These are phyloP conservation scores for Myzus persicae DNA, from an alignment of 1,140 invertebrate genomes.

Conservation along the genomic window DNA sequence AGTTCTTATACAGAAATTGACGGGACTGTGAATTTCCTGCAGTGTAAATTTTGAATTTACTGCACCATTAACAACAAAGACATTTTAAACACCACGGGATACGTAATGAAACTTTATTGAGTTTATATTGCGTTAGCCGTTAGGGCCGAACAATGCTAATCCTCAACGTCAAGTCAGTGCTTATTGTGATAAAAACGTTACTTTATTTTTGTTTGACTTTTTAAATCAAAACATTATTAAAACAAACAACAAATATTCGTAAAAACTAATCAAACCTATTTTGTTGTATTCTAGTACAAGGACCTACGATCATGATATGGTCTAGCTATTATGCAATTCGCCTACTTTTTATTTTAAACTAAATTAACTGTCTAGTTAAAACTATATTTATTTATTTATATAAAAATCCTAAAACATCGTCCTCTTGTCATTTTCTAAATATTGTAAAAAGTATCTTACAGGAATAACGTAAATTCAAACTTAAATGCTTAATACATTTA, in stretches of 20 bases:
- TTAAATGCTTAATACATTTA: background rate
- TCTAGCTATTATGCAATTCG: background rate
- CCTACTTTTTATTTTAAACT: background rate
- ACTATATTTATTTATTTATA: background rate
- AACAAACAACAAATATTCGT: background rate
- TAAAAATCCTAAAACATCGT: background rate
- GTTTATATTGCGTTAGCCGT: constrained; percentile 4
- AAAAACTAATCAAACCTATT: background rate
- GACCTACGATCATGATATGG: background rate
- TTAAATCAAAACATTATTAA: constrained; percentile 19
- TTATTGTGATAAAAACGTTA: constrained; percentile 6
- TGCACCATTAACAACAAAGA: constrained; percentile 23
- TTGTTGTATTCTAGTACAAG: background rate
- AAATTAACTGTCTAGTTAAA: background rate
- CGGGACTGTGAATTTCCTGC: constrained; percentile 19
- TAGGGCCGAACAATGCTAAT: constrained; percentile 20
- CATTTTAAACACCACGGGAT: constrained; percentile 2
- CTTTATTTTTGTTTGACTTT: background rate
- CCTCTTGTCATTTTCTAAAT: background rate
- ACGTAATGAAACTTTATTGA: constrained; percentile 44
- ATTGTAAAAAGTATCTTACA: background rate
- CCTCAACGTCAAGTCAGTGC: background rate
- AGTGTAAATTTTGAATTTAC: constrained; percentile 39
- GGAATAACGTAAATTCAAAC: background rate
- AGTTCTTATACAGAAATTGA: constrained; percentile 43